Evolutionary conservation across 2,888 invertebrate genomes (phyloP), one percentile per base, ranked within the genome.

Genomic region (Osmoderma eremita): DNA sequence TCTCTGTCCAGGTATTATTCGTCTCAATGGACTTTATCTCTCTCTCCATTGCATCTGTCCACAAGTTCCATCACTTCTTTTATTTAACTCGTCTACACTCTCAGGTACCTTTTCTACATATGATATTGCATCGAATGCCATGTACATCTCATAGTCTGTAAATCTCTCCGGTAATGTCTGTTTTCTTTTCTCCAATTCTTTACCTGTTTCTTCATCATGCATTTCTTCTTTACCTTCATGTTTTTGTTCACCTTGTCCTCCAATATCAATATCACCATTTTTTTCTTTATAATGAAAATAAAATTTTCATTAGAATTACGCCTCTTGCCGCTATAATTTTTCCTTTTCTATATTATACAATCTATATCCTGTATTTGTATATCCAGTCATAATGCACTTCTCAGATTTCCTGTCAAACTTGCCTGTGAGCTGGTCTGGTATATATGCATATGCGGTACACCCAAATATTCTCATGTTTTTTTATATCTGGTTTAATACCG

Each of bases 391-490:
- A 38, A 65, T 69, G 17, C 49, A 13, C 53, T 50, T 67, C 22
- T 70, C 50, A 0, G 39, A 45, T 65, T 50, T 70, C 0, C 49
- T 41, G 30, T 70, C 67, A 6, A 70, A 51, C 50, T 65, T 64
- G 6, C 36, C 51, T 17, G 61, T 42, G 6, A 54, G 30, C 13
- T 67, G 50, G 41, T 67, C 53, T 1, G 68, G 68, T 8, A 69
- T 24, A 58, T 70, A 50, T 24, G 18, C 54, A 18, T 66, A 66
- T 12, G 69, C 65, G 5, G 38, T 62, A 18, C 62, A 69, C 36
- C 69, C 67, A 50, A 70, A 70, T 10, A 70, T 53, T 51, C 64
- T 49, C 42, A 71, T 13, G 15, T 69, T 62, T n/a, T 20, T 41
- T 39, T 8, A 69, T 22, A 15, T 67, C 39, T 30, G 69, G 69